Base-by-base conservation (phyloP, 2,888 invertebrate species). In the Hedya salicella region DNA sequence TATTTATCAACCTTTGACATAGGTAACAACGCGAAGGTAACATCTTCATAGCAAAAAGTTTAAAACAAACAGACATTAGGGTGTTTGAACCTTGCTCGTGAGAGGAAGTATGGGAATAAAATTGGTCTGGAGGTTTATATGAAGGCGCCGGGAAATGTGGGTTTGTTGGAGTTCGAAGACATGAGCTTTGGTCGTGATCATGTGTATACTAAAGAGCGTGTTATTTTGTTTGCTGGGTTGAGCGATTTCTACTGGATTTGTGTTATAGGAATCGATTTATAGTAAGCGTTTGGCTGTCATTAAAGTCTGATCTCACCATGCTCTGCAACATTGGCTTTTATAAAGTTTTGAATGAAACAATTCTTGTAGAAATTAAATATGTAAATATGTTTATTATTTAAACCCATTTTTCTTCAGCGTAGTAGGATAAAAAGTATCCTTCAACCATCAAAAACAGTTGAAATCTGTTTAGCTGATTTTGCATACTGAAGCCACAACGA, bases 1-100 rank as follows among this genome's bases (percentile, higher is more conserved):
- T 91, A 91, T 91, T 91, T 92, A 91, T 90, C 91, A 92, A 92
- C 91, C 91, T 92, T 89, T 91, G 91, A 92, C 91, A 91, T 85
- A 87, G 78, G 85, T 88, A 90, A 89, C 88, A 82, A 90, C 88
- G 84, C 86, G 81, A 83, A 87, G 84, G 88, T 89, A 87, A 91
- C 91, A 88, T 91, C 91, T 91, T 90, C 91, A 90, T 91, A 71
- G 73, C 74, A 75, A 79, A 84, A 80, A 80, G 75, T 77, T 73
- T 70, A 85, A 88, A 88, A 86, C 88, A 88, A 91, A 90, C 85
- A 89, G 84, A 82, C 80, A 83, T 81, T 78, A 75, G 75, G 77
- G 78, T 82, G 76, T 81, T 80, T 82, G 82, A 81, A 77, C 76
- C 75, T 9, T 5, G 36, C 76, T 74, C 75, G 77, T 75, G 78